phyloP scores from a whole-genome alignment of 2,888 invertebrate genomes.

The Masnerella sp. region DNA sequence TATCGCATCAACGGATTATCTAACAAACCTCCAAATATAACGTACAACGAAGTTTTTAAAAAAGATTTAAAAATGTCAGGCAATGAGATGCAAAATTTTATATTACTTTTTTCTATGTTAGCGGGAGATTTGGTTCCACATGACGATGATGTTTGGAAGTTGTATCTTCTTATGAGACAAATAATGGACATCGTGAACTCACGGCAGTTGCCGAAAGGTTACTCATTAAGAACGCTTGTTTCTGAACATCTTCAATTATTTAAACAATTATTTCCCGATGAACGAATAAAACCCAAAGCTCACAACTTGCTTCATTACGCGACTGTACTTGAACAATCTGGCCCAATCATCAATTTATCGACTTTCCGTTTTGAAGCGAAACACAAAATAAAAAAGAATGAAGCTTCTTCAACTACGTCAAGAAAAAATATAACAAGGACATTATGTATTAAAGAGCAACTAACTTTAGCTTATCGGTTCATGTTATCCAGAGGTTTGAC shows the following conservation, averaged over 20 bases:
- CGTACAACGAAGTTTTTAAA: background rate
- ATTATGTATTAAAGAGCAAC: conserved; percentile 27
- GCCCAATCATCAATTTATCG: conserved; percentile 28
- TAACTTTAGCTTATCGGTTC: conserved; percentile 15
- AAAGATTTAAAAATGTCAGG: conserved; percentile 4
- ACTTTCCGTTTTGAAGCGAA: conserved; percentile 29
- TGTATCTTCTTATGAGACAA: background rate
- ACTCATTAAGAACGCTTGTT: conserved; percentile 8
- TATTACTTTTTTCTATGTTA: background rate
- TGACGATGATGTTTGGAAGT: background rate
- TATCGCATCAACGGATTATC: too few relatives aligned
- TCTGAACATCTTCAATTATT: conserved; percentile 27
- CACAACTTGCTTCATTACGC: conserved; percentile 28
- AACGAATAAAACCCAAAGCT: conserved; percentile 31
- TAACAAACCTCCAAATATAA: conserved; percentile 7
- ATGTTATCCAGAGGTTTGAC: too few relatives aligned
- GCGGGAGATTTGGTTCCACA: background rate
- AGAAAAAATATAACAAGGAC: conserved; percentile 24
- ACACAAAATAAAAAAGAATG: conserved; percentile 20
- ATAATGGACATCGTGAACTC: background rate
- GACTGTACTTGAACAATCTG: conserved; percentile 24
- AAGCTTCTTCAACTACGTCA: conserved; percentile 13
- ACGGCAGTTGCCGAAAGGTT: background rate
- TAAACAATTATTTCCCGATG: conserved; percentile 14
- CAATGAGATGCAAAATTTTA: conserved; percentile 22